Evolutionary conservation across 2,113 vertebrate genomes (phyloP), one percentile per base, ranked within the genome.

Genomic region (Onychorhynchus coronatus): DNA sequence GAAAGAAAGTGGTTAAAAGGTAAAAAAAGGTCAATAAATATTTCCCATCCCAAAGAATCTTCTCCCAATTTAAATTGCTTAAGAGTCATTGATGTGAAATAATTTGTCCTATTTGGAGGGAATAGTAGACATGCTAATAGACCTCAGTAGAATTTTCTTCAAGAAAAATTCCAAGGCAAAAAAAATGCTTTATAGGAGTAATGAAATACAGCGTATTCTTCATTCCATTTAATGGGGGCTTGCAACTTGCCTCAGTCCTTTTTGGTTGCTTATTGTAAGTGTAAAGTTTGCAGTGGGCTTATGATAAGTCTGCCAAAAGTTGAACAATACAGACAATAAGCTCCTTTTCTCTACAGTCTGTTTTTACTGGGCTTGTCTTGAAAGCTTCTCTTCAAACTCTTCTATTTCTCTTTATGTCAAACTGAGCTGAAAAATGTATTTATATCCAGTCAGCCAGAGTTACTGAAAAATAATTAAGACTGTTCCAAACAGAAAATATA

Each of bases 381-480:
- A 87, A 93, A 71, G 9, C 42, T 81, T 80, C 35, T 75, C 15
- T 93, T 92, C 37, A 62, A 83, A 8, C 68, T 67, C 63, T 78
- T 52, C 59, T 71, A n/a, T 86, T 91, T 95, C 56, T 62, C 66
- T 68, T 67, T 31, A 39, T 50, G 83, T 77, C 77, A 78, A 81
- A 76, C 44, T 66, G 62, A 93, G 33, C 77, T 76, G 77, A 68
- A 93, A 94, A 92, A 61, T 2, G 0, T 67, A 74, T 80, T 90
- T 95, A 41, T 83, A 68, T 76, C 76, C 84, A 90, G 59, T 88
- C 72, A 80, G 50, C 82, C 91, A 83, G 82, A 90, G 84, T 90
- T 90, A 77, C 76, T 91, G 79, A 86, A 95, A 96, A 96, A 96
- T 96, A 85, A 93, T 84, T 83, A 84, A 37, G 52, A 86, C 86